Base-by-base conservation (phyloP, 2,113 vertebrate genomes). In the Tricholaema leucomelas region DNA sequence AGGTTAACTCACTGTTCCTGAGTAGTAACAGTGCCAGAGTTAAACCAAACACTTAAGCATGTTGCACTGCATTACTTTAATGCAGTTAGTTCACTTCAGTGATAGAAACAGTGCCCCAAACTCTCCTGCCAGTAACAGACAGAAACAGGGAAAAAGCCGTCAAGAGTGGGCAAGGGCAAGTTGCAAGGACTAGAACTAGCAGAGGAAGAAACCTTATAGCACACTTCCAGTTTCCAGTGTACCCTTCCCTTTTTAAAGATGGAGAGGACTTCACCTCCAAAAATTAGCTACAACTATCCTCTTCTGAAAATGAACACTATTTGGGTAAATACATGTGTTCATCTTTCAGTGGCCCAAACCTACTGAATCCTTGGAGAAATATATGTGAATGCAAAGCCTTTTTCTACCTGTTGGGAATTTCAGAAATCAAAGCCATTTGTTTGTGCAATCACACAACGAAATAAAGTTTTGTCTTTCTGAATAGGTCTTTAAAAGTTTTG, bases 351-450 rank as follows among this genome's bases (percentile, higher is more conserved):
- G 40, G 40, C 75, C 55, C 48, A 86, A 87, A 88, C 9, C n/a
- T 59, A 86, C 24, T 28, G 74, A 69, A 82, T 88, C 52, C 14
- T 82, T 82, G 58, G 82, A 88, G 75, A 85, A 87, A 20, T 61
- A 69, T 31, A 70, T 91, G 17, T 61, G 44, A 90, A 93, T 33
- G 46, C 15, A 66, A 87, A 92, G 31, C 23, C 7, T 46, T 42
- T 56, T 86, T 54, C 33, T 79, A 59, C 44, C 55, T 72, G 36
- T 73, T 73, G 85, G 74, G 86, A 87, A 84, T 88, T 60, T 38
- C 30, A 93, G 52, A 92, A 93, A 74, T 59, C 40, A 86, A 91
- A 93, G 48, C 23, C 28, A 24, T 42, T 83, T 88, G 77, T 80
- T 58, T 73, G 35, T 93, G 79, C 54, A 92, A 81, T 12, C 35